Base-by-base conservation (phyloP, 1,140 invertebrate genomes). In the Frieseomelitta varia region DNA sequence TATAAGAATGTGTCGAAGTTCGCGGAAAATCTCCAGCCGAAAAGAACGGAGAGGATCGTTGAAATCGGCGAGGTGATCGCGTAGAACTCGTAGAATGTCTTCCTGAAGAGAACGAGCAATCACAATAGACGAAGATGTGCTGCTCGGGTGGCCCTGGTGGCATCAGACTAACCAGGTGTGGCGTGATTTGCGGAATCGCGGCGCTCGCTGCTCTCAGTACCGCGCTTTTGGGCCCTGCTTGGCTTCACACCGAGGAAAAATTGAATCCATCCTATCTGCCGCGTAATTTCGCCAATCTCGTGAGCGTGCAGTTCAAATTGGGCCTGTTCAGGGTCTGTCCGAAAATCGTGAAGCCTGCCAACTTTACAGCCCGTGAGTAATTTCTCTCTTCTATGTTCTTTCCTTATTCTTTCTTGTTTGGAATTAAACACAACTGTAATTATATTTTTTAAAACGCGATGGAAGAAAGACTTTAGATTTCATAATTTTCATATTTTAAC, bases 191-290 rank as follows among this genome's bases (percentile, higher is more conserved):
- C 61, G 94, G 94, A 51, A 89, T 95, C 68, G 94, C 94, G 21
- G 94, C 94, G 1, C 88, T 95, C 1, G 94, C 92, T 0, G 94
- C 94, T 11, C 90, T 95, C 11, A 91, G 93, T 69, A 93, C 93
- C 10, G 94, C 94, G 0, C 90, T 95, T 51, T 83, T 94, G 51
- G 94, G 94, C 4, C 94, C 94, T 6, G 93, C 94, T 12, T 95
- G 94, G 94, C 90, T 95, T 24, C 94, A 94, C 72, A 95, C 94
- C 34, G 94, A 95, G 73, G 94, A 95, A 77, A 92, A 92, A 85
- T 85, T 95, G 27, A 87, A 88, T 47, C 76, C 91, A 71, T 92
- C 93, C 4, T 88, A 93, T 73, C 51, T 93, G 24, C 88, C 92
- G 2, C 87, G 91, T 24, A 93, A 92, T 76, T 84, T 91, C 24